phyloP scores from a whole-genome alignment of 2,113 vertebrate genomes.

The Rhinopomastus cyanomelas region DNA sequence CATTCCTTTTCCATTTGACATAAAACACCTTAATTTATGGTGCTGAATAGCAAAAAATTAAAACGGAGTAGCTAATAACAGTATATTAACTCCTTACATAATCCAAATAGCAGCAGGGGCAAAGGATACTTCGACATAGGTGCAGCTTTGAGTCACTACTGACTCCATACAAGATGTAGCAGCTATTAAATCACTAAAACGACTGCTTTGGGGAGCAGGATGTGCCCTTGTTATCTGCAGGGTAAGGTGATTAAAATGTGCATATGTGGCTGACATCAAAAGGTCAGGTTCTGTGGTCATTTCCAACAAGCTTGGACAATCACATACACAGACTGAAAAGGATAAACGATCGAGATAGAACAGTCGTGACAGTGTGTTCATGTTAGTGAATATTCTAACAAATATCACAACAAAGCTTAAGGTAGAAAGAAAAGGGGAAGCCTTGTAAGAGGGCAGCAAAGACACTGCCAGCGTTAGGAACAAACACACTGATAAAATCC shows the following conservation, averaged over 20 bases:
- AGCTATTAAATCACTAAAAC: neutral
- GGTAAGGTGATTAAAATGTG: neutral
- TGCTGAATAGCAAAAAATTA: constrained; percentile 27
- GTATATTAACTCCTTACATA: neutral
- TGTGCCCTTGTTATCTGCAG: neutral
- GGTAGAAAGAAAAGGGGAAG: neutral
- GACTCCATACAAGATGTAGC: neutral
- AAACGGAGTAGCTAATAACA: neutral
- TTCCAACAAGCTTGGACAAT: accelerated
- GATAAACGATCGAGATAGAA: neutral
- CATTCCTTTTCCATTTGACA: constrained; percentile 1
- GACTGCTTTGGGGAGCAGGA: neutral
- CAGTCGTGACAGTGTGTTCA: neutral
- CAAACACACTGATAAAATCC: neutral
- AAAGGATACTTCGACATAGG: neutral
- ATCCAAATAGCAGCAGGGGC: neutral
- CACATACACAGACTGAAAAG: neutral
- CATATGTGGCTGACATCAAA: neutral
- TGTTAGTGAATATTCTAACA: neutral
- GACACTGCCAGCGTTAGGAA: neutral
- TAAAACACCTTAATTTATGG: constrained; percentile 12
- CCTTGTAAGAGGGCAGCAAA: neutral
- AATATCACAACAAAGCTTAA: neutral
- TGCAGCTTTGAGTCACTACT: neutral
- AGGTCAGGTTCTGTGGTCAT: neutral